These are phyloP conservation scores for Cepaea hortensis DNA, from an alignment of 2,888 invertebrate genomes.

Conservation along the genomic window DNA sequence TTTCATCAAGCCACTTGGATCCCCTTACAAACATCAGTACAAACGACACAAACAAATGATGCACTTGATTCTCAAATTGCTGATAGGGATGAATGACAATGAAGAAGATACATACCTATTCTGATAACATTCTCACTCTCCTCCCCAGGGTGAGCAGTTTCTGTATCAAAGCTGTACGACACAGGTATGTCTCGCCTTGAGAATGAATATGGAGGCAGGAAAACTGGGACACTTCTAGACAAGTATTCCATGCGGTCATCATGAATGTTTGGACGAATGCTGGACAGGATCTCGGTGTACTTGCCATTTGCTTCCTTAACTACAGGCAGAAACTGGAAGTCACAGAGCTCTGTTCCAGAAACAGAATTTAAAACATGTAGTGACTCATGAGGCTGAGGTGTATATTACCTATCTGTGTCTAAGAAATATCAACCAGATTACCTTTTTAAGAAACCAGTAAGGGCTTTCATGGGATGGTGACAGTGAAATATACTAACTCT, in stretches of 20 bases:
- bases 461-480: too few relatives aligned
- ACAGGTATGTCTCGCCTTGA: constrained; percentile 84
- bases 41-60: too few relatives aligned
- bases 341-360: constrained; percentile 84
- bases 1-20: too few relatives aligned
- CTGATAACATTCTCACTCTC: constrained; percentile 65
- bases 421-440: too few relatives aligned
- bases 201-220: constrained; percentile 87
- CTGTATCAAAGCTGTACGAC: constrained; percentile 32
- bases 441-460: too few relatives aligned
- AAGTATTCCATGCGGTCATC: constrained; percentile 78
- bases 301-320: constrained; percentile 61
- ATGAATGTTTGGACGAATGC: constrained; percentile 54
- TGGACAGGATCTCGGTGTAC: constrained; percentile 59
- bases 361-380: background rate
- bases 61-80: too few relatives aligned
- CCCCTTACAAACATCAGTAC: too few relatives aligned
- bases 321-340: constrained; percentile 94
- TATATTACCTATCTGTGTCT: background rate
- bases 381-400: background rate
- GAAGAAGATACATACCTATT: constrained; percentile 57
- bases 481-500: too few relatives aligned
- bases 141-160: constrained; percentile 53
- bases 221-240: constrained; percentile 80
- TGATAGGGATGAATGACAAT: background rate